phyloP scores from a whole-genome alignment of 2,113 vertebrate genomes.

The Pelvicachromis taeniatus region DNA sequence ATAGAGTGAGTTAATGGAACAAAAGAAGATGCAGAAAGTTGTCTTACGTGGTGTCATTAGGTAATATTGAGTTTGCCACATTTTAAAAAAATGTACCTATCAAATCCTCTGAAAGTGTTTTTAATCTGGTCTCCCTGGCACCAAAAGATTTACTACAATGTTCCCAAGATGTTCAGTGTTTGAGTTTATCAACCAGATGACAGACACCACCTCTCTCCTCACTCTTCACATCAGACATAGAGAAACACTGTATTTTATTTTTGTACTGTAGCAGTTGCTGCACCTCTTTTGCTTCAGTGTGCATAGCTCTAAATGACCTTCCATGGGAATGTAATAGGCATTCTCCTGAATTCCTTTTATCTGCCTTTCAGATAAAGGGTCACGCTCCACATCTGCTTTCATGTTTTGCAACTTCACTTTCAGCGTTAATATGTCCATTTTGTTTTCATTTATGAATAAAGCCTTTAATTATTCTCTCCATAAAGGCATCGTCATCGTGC shows the following conservation, averaged over 20 bases:
- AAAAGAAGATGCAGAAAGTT: not conserved
- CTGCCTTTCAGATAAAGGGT: slow-evolving; percentile 47
- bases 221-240: not conserved
- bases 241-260: not conserved
- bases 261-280: slow-evolving; percentile 8
- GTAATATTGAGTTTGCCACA: not conserved
- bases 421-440: not conserved
- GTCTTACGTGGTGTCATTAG: not conserved
- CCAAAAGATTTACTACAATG: not conserved
- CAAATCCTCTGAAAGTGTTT: not conserved
- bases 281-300: slow-evolving; percentile 27
- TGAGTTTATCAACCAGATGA: slow-evolving; percentile 1
- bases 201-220: not conserved
- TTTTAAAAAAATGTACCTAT: not conserved
- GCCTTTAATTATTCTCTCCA: not conserved
- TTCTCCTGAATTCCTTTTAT: slow-evolving; percentile 39
- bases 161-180: not conserved
- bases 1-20: not conserved
- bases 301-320: slow-evolving; percentile 28
- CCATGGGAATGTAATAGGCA: slow-evolving; percentile 33
- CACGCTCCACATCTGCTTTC: slow-evolving; percentile 23
- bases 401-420: slow-evolving; percentile 5
- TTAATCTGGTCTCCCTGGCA: not conserved
- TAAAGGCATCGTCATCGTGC: not conserved
- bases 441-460: not conserved